phyloP scores from a whole-genome alignment of 1,140 invertebrate species.

The Drosophila rufa region DNA sequence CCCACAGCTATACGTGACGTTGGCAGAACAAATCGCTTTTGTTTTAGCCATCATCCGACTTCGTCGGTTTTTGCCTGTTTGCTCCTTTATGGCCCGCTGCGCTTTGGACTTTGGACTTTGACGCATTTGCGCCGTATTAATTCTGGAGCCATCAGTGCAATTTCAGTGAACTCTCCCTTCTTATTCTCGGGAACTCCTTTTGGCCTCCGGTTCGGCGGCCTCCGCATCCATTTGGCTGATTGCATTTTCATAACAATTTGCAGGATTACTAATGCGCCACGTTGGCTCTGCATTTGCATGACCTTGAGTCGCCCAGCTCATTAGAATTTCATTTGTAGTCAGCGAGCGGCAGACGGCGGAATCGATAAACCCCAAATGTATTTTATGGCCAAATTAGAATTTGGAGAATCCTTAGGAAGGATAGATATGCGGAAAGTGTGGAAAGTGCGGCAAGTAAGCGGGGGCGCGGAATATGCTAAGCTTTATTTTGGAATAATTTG shows the following conservation, averaged over 20 bases:
- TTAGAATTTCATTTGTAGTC: slow-evolving; percentile 58
- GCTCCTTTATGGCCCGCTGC: slow-evolving; percentile 65
- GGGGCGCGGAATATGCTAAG: slow-evolving; percentile 41
- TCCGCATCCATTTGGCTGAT: slow-evolving; percentile 69
- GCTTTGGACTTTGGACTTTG: slow-evolving; percentile 63
- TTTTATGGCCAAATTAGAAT: slow-evolving; percentile 49
- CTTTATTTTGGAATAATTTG: slow-evolving; percentile 48
- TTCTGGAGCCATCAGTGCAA: slow-evolving; percentile 25
- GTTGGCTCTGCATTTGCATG: slow-evolving; percentile 49
- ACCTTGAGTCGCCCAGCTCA: slow-evolving; percentile 37
- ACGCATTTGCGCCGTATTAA: slow-evolving; percentile 44
- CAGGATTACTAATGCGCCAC: slow-evolving; percentile 66
- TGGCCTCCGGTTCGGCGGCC: slow-evolving; percentile 4
- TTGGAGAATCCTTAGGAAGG: slow-evolving; percentile 41
- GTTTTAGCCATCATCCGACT: slow-evolving; percentile 44
- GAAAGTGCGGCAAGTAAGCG: slow-evolving; percentile 26
- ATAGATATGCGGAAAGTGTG: no score
- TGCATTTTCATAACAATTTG: slow-evolving; percentile 76
- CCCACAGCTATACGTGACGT: slow-evolving; percentile 65
- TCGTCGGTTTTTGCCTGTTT: slow-evolving; percentile 35
- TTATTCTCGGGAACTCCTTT: slow-evolving; percentile 10
- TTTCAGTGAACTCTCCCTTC: slow-evolving; percentile 9
- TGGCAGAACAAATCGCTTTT: slow-evolving; percentile 63
- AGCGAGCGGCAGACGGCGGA: slow-evolving; percentile 21
- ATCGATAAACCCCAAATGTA: slow-evolving; percentile 43